Evolutionary conservation across 1,140 invertebrate genomes (phyloP).

Genomic region (Microplitis mediator): DNA sequence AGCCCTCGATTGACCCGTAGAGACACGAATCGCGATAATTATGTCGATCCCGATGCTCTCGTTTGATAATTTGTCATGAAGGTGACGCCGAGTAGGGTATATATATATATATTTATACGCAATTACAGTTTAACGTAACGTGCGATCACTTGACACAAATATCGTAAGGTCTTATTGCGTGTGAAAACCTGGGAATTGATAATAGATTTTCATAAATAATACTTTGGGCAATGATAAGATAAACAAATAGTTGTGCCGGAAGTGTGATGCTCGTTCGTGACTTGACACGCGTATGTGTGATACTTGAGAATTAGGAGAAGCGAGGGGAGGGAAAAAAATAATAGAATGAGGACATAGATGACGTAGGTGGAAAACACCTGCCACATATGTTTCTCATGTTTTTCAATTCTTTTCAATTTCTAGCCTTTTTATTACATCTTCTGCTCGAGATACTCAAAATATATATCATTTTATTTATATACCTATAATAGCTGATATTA

Average conservation of each 20-base stretch:
- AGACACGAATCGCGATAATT: constrained; percentile 34
- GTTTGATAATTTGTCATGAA: no score
- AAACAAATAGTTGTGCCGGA: constrained; percentile 18
- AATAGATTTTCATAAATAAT: neutral
- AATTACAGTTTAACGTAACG: no score
- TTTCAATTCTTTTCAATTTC: neutral
- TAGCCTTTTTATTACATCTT: constrained; percentile 1
- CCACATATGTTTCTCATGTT: constrained; percentile 41
- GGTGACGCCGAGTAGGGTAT: no score
- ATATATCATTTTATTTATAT: neutral
- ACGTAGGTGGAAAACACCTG: constrained; percentile 47
- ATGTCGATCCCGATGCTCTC: constrained; percentile 5
- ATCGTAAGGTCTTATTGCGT: neutral
- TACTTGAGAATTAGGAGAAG: neutral
- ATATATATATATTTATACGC: no score
- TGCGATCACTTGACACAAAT: neutral
- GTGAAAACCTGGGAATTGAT: neutral
- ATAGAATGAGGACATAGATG: neutral
- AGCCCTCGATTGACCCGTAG: constrained; percentile 26
- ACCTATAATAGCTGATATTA: neutral
- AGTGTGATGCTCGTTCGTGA: constrained; percentile 36
- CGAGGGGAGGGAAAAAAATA: neutral
- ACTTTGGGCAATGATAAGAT: constrained; percentile 9
- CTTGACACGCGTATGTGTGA: constrained; percentile 40
- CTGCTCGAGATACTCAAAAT: neutral